Percentiles rank a stretch among this genome's conserved stretches.
These are phyloP conservation scores for Gonioctena quinquepunctata DNA, from an alignment of 1,140 invertebrate genomes.

Conservation along the genomic window DNA sequence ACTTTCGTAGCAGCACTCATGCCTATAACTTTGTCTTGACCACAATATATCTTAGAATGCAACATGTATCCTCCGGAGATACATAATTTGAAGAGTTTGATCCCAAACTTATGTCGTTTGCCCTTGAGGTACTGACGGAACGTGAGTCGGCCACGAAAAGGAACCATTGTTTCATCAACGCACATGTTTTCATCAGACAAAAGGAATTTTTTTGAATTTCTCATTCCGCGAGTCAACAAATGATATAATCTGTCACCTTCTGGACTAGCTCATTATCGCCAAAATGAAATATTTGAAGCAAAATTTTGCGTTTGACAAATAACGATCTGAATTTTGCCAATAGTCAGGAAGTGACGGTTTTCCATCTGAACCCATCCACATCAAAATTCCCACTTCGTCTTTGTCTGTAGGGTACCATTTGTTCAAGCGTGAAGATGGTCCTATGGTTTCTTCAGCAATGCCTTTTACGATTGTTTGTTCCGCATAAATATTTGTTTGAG, in stretches of 20 bases:
- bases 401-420: constrained; percentile 3
- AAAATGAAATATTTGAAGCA: constrained; percentile 35
- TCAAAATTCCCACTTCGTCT: constrained; percentile 17
- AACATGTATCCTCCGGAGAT: constrained; percentile 50
- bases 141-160: constrained; percentile 16
- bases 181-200: constrained; percentile 19
- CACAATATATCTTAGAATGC: constrained; percentile 49
- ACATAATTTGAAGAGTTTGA: constrained; percentile 56
- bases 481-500: neutral
- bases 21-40: constrained; percentile 29
- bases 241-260: no score
- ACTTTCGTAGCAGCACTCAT: neutral
- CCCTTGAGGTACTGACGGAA: constrained; percentile 19
- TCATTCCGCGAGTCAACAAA: constrained; percentile 26
- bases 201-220: constrained; percentile 34
- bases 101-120: constrained; percentile 35
- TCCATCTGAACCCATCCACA: constrained; percentile 23
- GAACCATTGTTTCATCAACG: constrained; percentile 22
- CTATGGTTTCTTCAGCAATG: neutral
- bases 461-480: neutral
- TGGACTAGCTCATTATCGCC: constrained; percentile 31
- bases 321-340: constrained; percentile 15
- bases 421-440: neutral
- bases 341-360: constrained; percentile 1
- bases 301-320: constrained; percentile 22